Evolutionary conservation across 92 coral and sea anemone species (phyloP), one percentile per base, ranked within the genome.

Genomic region (Parazoanthus swiftii): DNA sequence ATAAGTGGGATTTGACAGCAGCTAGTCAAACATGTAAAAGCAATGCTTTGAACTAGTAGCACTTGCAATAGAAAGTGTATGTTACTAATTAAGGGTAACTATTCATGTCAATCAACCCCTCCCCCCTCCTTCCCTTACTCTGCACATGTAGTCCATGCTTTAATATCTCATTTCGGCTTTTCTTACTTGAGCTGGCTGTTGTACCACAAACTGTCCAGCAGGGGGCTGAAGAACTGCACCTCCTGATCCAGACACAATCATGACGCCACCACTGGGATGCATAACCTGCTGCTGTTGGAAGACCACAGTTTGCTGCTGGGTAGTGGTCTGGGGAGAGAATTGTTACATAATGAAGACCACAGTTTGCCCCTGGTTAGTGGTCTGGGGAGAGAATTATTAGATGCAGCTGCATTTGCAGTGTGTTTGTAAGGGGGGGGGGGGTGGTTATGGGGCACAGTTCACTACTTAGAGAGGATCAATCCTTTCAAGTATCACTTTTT

Each of bases 131-230:
- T 36, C 48, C 21, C 33, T 29, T 16, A 38, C 1, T 11, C 51
- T 48, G 51, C n/a, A n/a, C n/a, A n/a, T 48, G 51, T 10, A 48
- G 4, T 21, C 43, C 79, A 74, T 38, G 23, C 79, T 6, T 0
- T 74, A 15, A 15, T 26, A 1, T 7, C 3, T 10, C 13, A 23
- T 11, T 35, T 13, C 1, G 8, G 29, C 10, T 74, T 15, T 3
- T 8, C 78, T 71, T 25, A 84, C 87, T 26, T 84, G 78, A 42
- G 79, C 68, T 7, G 87, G 87, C 15, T 84, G 87, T 36, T 84
- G 87, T 15, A 84, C 36, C 3, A 84, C 56, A 56, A 84, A 39
- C 42, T 70, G 87, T 2, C 87, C 78, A 44, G 79, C 2, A 5
- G 66, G 87, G 26, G 87, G 78, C 5, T 71, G 87, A 4, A 84